Evolutionary conservation across 2,797 vertebrate species (phyloP).

Genomic region (Rhodeus uyekii): DNA sequence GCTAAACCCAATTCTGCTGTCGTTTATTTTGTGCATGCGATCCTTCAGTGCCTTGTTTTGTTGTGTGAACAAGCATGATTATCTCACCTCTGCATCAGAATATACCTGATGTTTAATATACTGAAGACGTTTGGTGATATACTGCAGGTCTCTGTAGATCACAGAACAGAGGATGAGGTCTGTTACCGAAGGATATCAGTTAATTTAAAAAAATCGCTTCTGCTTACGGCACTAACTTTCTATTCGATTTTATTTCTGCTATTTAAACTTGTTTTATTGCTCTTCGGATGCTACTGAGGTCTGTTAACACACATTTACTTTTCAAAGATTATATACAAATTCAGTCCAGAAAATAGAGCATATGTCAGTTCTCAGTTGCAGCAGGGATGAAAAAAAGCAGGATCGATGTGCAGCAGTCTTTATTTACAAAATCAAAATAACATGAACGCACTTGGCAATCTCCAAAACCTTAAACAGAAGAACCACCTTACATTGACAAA

Average conservation of each 20-base stretch:
- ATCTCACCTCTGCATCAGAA: conserved; percentile 53
- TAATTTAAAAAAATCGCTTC: not conserved
- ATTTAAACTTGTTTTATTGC: conserved; percentile 27
- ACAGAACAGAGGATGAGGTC: conserved; percentile 54
- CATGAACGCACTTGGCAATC: too few species aligned
- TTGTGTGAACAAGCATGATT: conserved; percentile 58
- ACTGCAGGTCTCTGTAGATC: conserved; percentile 36
- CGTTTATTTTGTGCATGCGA: conserved; percentile 72
- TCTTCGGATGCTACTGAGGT: not conserved
- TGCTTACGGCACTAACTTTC: not conserved
- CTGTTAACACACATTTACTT: not conserved
- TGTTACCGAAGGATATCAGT: not conserved
- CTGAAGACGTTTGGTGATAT: conserved; percentile 41
- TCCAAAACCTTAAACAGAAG: not conserved
- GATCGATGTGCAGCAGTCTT: not conserved
- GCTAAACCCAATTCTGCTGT: conserved; percentile 76
- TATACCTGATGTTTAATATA: conserved; percentile 66
- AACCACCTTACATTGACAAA: not conserved
- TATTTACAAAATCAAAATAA: not conserved
- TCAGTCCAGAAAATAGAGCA: not conserved
- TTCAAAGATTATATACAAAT: not conserved
- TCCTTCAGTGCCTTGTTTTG: conserved; percentile 76
- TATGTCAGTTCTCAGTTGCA: not conserved
- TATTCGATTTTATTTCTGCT: conserved; percentile 3
- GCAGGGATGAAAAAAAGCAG: not conserved